phyloP scores from a whole-genome alignment of 2,888 invertebrate genomes.

The Synergus laeviventris region DNA sequence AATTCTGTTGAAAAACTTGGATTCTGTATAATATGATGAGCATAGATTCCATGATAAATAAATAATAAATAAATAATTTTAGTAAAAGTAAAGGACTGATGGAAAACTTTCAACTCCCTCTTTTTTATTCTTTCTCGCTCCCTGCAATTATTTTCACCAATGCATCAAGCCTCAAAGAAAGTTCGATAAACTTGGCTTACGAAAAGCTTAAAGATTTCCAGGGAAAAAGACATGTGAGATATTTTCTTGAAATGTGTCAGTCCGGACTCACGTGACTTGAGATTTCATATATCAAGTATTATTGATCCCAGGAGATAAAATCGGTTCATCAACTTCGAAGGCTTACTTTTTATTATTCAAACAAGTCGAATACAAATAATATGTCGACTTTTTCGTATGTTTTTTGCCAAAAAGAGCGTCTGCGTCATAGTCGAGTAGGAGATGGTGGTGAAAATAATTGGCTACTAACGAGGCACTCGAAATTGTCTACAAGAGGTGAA shows the following conservation, averaged over 20 bases:
- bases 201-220: constrained; percentile 22
- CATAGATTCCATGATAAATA: constrained; percentile 7
- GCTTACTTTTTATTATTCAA: neutral
- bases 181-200: constrained; percentile 37
- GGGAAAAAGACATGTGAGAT: constrained; percentile 16
- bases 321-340: neutral
- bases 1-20: constrained; percentile 3
- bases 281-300: neutral
- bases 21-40: neutral
- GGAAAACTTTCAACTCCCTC: constrained; percentile 17
- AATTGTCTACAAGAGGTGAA: constrained; percentile 39
- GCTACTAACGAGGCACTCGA: constrained; percentile 54
- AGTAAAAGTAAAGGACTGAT: neutral
- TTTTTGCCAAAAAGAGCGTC: neutral
- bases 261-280: neutral
- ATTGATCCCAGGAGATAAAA: neutral
- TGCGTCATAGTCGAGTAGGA: constrained; percentile 38
- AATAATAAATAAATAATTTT: neutral
- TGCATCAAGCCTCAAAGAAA: constrained; percentile 14
- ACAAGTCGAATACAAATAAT: neutral
- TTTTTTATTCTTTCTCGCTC: constrained; percentile 32
- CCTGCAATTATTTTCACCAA: constrained; percentile 17
- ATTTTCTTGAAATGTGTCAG: constrained; percentile 8
- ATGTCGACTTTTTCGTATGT: neutral
- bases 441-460: constrained; percentile 50